Conservation (phyloP, 2,888 invertebrate genomes). For the Phymatocera aterrima region DNA sequence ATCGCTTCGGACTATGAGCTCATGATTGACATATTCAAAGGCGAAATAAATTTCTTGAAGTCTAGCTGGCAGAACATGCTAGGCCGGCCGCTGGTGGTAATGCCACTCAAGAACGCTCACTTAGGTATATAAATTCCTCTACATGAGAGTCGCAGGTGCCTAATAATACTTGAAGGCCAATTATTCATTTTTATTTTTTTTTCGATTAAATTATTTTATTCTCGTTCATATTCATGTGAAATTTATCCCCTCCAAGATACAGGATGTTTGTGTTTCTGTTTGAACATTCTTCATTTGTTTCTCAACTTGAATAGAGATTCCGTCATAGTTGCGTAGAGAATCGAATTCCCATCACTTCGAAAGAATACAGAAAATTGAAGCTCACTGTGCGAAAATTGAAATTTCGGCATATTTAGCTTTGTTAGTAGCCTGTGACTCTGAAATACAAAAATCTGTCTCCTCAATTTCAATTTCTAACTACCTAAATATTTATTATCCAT, state of each 20-base stretch:
- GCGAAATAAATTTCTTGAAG: slow-evolving; percentile 98
- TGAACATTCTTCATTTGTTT: too few relatives aligned
- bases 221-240: slow-evolving; percentile 47
- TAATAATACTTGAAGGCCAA: slow-evolving; percentile 46
- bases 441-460: slow-evolving; percentile 46
- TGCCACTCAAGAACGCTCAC: slow-evolving; percentile 91
- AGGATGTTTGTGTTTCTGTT: too few relatives aligned
- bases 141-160: slow-evolving; percentile 48
- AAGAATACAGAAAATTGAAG: neutral
- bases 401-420: slow-evolving; percentile 52
- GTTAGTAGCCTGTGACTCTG: slow-evolving; percentile 53
- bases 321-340: too few relatives aligned
- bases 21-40: slow-evolving; percentile 98
- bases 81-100: slow-evolving; percentile 96
- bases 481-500: too few relatives aligned
- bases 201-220: slow-evolving; percentile 42
- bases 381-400: slow-evolving; percentile 45
- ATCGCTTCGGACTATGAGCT: slow-evolving; percentile 98
- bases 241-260: neutral
- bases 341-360: too few relatives aligned
- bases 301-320: too few relatives aligned
- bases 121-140: slow-evolving; percentile 83
- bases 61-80: slow-evolving; percentile 98
- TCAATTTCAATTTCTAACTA: slow-evolving; percentile 49
- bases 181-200: slow-evolving; percentile 47